These are phyloP conservation scores for Adineta ricciae DNA, from an alignment of 2,888 invertebrate genomes.

Conservation along the genomic window DNA sequence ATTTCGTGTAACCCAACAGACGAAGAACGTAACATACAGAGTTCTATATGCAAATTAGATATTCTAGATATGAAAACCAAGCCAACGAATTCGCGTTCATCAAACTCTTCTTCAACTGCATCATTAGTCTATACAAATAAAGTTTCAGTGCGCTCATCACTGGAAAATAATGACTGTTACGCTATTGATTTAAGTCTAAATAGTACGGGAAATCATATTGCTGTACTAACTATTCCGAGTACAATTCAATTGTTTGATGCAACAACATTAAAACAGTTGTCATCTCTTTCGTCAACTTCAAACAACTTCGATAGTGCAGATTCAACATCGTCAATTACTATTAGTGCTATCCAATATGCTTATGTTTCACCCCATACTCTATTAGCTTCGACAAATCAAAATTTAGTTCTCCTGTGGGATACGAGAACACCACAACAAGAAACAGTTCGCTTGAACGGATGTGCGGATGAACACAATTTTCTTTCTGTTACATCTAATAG, in stretches of 20 bases:
- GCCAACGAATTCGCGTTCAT: background rate
- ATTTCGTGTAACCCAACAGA: too few species aligned
- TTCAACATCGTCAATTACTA: background rate
- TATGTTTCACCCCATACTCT: background rate
- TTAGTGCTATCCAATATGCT: background rate
- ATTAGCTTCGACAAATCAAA: background rate
- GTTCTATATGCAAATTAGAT: too few species aligned
- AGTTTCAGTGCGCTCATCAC: background rate
- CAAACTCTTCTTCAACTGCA: background rate
- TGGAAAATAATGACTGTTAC: background rate
- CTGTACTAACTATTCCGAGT: background rate
- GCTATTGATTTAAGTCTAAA: background rate
- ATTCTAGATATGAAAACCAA: background rate
- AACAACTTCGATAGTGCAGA: background rate
- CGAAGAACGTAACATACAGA: too few species aligned
- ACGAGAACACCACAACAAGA: background rate
- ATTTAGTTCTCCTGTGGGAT: background rate
- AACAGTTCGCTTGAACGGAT: background rate
- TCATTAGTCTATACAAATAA: background rate
- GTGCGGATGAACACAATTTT: conserved; percentile 8
- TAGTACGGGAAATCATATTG: background rate
- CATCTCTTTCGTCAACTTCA: background rate
- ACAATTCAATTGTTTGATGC: conserved; percentile 13
- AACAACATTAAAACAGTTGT: background rate
- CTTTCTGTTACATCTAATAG: background rate